A percentile compares a stretch with the other conserved stretches of the same genome.
These are phyloP conservation scores for Cinara cedri DNA, from an alignment of 2,888 invertebrate genomes.

Conservation along the genomic window DNA sequence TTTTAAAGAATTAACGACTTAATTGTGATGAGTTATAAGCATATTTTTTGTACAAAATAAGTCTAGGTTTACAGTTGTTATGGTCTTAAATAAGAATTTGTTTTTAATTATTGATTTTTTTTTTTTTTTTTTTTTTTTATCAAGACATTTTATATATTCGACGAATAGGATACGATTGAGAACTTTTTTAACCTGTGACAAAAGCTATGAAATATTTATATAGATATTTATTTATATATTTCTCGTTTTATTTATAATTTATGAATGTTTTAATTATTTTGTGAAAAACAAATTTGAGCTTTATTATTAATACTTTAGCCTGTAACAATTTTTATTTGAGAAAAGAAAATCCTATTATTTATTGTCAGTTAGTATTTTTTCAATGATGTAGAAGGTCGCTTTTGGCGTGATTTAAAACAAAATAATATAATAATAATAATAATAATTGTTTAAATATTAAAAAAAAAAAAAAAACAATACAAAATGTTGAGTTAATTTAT, in stretches of 20 bases:
- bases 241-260: conserved; percentile 57
- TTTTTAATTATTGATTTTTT: conserved; percentile 56
- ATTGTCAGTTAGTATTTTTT: conserved; percentile 56
- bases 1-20: conserved; percentile 57
- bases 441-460: conserved; percentile 56
- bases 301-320: conserved; percentile 57
- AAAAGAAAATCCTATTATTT: conserved; percentile 54
- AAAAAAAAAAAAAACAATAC: conserved; percentile 45
- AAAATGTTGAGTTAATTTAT: conserved; percentile 51
- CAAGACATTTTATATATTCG: conserved; percentile 56
- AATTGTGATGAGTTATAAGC: conserved; percentile 57
- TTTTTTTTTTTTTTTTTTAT: conserved; percentile 57
- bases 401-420: conserved; percentile 56
- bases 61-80: conserved; percentile 57
- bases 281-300: conserved; percentile 56
- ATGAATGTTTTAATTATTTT: conserved; percentile 57
- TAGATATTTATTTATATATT: conserved; percentile 57
- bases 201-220: conserved; percentile 56
- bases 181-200: conserved; percentile 57
- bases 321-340: conserved; percentile 57
- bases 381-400: conserved; percentile 57
- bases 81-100: conserved; percentile 56
- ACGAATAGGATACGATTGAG: conserved; percentile 57
- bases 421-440: conserved; percentile 53
- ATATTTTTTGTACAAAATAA: conserved; percentile 57